These are phyloP conservation scores for Drosophila koepferae DNA, from an alignment of 2,888 invertebrate species.

Conservation along the genomic window DNA sequence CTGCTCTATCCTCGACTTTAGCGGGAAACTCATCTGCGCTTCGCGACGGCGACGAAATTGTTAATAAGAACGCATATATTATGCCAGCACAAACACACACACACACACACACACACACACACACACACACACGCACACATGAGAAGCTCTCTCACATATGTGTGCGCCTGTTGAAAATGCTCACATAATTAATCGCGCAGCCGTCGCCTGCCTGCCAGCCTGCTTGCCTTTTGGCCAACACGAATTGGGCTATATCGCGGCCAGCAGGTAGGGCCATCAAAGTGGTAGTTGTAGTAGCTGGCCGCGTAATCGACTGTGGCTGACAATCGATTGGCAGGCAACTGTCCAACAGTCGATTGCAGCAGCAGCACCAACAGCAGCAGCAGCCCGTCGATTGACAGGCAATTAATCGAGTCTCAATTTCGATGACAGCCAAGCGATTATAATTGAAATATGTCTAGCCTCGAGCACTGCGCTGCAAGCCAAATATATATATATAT, in stretches of 20 bases:
- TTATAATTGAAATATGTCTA: slow-evolving; percentile 3
- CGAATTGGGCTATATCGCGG: slow-evolving; percentile 25
- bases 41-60: slow-evolving; percentile 75
- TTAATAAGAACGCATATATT: slow-evolving; percentile 80
- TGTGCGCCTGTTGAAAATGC: slow-evolving; percentile 18
- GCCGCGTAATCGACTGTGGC: slow-evolving; percentile 42
- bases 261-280: slow-evolving; percentile 11
- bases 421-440: slow-evolving; percentile 2
- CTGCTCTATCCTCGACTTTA: neutral
- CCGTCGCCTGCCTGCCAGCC: neutral
- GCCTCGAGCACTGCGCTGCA: neutral
- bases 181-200: slow-evolving; percentile 65
- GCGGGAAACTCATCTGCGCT: slow-evolving; percentile 30
- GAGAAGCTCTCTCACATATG: no score
- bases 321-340: slow-evolving; percentile 50
- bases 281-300: slow-evolving; percentile 8
- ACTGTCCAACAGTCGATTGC: slow-evolving; percentile 16
- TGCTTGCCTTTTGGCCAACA: neutral
- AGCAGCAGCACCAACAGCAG: neutral
- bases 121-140: no score
- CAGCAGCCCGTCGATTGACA: slow-evolving; percentile 21
- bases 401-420: slow-evolving; percentile 19
- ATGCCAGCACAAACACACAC: slow-evolving; percentile 65
- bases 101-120: slow-evolving; percentile 58
- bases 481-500: neutral